These are phyloP conservation scores for Amphipoea oculea DNA, from an alignment of 2,888 invertebrate species.

Conservation along the genomic window DNA sequence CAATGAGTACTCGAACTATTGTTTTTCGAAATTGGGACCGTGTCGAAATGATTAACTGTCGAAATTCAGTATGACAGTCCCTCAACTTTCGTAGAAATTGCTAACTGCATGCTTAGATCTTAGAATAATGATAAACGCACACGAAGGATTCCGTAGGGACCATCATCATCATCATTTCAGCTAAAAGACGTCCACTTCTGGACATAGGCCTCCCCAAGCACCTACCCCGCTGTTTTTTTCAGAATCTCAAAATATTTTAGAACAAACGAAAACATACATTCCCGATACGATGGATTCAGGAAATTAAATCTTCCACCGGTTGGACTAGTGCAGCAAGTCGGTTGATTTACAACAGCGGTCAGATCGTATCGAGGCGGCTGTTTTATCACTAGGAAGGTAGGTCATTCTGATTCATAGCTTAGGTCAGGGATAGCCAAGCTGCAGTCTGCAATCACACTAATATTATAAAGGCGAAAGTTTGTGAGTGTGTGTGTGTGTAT, in stretches of 20 bases:
- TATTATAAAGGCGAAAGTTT: too few species aligned
- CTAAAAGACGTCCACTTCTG: too few species aligned
- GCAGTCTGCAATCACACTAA: too few species aligned
- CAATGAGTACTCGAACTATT: too few species aligned
- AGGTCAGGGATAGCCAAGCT: background rate
- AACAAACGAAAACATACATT: conserved; percentile 32
- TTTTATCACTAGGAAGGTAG: conserved; percentile 6
- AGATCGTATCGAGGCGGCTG: conserved; percentile 21
- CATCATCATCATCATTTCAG: too few species aligned
- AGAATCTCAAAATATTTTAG: conserved; percentile 2
- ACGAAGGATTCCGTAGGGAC: too few species aligned
- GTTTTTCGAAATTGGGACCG: too few species aligned
- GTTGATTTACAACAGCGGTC: conserved; percentile 41
- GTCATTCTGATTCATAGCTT: background rate
- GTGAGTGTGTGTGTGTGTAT: too few species aligned
- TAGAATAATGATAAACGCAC: background rate
- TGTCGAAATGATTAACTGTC: too few species aligned
- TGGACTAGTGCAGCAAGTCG: conserved; percentile 1
- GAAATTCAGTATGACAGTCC: too few species aligned
- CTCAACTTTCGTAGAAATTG: background rate
- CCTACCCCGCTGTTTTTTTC: background rate
- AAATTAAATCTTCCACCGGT: conserved; percentile 36
- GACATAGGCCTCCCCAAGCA: too few species aligned
- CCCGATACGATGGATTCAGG: conserved; percentile 33
- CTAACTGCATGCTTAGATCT: background rate